Evolutionary conservation across 2,888 invertebrate species (phyloP), one percentile per base, ranked within the genome.

Genomic region (Digitonthophagus gazella): DNA sequence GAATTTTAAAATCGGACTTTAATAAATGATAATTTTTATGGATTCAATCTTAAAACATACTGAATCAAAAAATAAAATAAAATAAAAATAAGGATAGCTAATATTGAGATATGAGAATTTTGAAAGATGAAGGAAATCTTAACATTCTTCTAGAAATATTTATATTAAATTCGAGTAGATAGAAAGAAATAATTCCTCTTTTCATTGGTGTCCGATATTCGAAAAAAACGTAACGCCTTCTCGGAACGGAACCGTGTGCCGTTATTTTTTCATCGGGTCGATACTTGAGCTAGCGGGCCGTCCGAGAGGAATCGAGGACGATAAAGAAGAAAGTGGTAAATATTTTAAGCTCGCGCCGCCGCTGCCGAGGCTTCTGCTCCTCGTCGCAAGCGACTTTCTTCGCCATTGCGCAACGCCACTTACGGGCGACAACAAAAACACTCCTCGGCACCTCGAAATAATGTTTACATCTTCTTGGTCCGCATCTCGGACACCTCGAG

Each of bases 281-380:
- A 61, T 16, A 61, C 20, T 61, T 61, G 19, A 61, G 20, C 61
- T 61, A 61, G 61, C 61, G 19, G 61, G 28, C 28, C 28, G n/a
- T n/a, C n/a, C n/a, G 18, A 20, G 18, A n/a, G 18, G 61, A 61
- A 61, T 61, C 61, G 61, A 18, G 61, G 61, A 61, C 61, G 61
- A n/a, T 61, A 61, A 18, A 61, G 61, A 61, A 61, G 61, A 61
- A 61, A 61, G 61, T 61, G 61, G 61, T 61, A 61, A 61, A 61
- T 61, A 61, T 61, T 61, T 61, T 61, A 61, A 61, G 61, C 18
- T 18, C 19, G 19, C n/a, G 18, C 19, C n/a, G 61, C 61, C n/a
- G 61, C 61, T n/a, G 57, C 57, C 14, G 6, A 16, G 16, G 57
- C 61, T 15, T 18, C 20, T 61, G 20, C n/a, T 18, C 61, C 18